Conservation (phyloP, 2,797 vertebrate genomes). For the Calcarius lapponicus region DNA sequence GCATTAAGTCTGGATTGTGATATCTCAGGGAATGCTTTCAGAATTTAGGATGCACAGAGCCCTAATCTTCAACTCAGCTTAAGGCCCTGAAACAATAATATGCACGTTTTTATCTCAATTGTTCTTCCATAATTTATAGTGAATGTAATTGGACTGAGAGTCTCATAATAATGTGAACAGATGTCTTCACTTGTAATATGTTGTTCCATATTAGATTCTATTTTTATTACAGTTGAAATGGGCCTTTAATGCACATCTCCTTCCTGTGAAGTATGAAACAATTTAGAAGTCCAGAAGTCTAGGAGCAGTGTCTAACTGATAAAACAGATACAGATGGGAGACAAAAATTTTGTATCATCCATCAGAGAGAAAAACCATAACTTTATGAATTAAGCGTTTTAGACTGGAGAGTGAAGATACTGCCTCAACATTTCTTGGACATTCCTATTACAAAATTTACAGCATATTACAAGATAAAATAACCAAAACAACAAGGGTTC, state of each 20-base stretch:
- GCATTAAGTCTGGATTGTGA: background rate
- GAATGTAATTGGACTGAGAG: background rate
- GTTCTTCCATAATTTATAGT: background rate
- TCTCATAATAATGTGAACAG: slow-evolving; percentile 1
- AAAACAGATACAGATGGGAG: background rate
- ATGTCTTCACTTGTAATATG: background rate
- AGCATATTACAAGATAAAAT: background rate
- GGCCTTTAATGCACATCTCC: background rate
- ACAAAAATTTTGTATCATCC: background rate
- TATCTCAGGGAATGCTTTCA: background rate
- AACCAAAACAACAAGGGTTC: background rate
- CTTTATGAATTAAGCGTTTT: background rate
- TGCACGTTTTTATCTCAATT: slow-evolving; percentile 9
- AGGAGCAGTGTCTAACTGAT: background rate
- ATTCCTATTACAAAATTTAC: background rate
- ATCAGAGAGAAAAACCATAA: background rate
- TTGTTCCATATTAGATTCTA: background rate
- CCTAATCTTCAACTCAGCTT: background rate
- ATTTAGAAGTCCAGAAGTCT: background rate
- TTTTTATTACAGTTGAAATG: slow-evolving; percentile 30
- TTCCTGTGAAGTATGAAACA: background rate
- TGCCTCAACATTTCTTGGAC: background rate
- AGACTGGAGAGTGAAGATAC: background rate
- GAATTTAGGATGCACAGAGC: background rate
- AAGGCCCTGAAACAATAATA: background rate